Conservation (phyloP, 37 sponge, comb jelly and placozoan species). For the Spongia lamella region DNA sequence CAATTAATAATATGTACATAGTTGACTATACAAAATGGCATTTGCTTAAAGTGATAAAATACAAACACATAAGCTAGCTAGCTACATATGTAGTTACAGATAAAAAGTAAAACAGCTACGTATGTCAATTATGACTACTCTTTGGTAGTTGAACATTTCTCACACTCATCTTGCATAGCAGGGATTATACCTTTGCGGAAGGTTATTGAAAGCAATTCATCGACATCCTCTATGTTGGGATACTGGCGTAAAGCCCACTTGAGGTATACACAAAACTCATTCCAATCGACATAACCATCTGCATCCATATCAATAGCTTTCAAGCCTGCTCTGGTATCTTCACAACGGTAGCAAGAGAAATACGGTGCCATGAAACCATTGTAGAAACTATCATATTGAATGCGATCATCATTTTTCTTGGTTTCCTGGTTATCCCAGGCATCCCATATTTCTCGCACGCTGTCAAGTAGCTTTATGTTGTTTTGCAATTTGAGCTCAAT, state of each 20-base stretch:
- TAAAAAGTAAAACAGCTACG: too few species aligned
- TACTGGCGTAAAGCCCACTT: conserved; percentile 85
- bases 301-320: conserved; percentile 80
- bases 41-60: too few species aligned
- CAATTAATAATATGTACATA: too few species aligned
- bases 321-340: conserved; percentile 50
- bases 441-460: conserved; percentile 72
- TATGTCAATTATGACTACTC: too few species aligned
- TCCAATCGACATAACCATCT: conserved; percentile 81
- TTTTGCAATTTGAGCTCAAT: conserved; percentile 6
- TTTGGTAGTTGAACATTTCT: too few species aligned
- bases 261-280: conserved; percentile 77
- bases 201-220: conserved; percentile 53
- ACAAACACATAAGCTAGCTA: too few species aligned
- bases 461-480: conserved; percentile 58
- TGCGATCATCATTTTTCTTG: conserved; percentile 43
- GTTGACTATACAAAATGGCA: too few species aligned
- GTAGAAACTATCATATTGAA: conserved; percentile 82
- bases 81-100: too few species aligned
- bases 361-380: conserved; percentile 85
- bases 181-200: conserved; percentile 86
- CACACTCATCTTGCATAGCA: conserved; percentile 79
- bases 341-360: conserved; percentile 79
- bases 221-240: conserved; percentile 42
- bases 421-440: conserved; percentile 56